Percentiles rank a stretch among this genome's conserved stretches.
Conservation (phyloP, 1,140 invertebrate genomes). For the Drosophila lacteicornis region DNA sequence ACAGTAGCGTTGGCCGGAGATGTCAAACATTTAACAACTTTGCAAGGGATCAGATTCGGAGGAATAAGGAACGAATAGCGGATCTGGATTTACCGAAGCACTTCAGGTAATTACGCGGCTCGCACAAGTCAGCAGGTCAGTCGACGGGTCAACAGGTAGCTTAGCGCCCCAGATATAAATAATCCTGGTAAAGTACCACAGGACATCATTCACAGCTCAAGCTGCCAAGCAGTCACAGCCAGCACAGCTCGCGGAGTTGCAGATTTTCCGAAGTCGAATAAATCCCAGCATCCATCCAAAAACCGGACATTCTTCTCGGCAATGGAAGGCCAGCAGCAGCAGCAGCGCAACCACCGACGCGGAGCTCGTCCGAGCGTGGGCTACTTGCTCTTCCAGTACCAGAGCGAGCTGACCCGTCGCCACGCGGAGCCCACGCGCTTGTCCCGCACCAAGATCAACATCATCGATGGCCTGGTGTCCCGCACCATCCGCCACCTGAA, state of each 20-base stretch:
- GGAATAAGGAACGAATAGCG: not conserved
- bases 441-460: conserved; percentile 75
- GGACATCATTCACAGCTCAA: conserved; percentile 76
- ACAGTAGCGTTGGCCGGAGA: conserved; percentile 2
- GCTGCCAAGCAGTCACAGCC: conserved; percentile 63
- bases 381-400: conserved; percentile 72
- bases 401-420: conserved; percentile 66
- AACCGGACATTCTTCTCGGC: conserved; percentile 1
- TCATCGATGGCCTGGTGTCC: conserved; percentile 70
- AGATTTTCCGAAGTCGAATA: conserved; percentile 12
- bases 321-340: conserved; percentile 60
- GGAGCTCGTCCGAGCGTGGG: conserved; percentile 65
- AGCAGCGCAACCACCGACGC: conserved; percentile 48
- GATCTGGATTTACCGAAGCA: conserved; percentile 40
- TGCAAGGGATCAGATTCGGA: conserved; percentile 34
- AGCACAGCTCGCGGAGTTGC: conserved; percentile 33
- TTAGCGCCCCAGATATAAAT: conserved; percentile 71
- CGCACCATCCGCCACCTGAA: conserved; percentile 67
- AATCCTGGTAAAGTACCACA: conserved; percentile 63
- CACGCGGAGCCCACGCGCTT: conserved; percentile 69
- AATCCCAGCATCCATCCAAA: conserved; percentile 1
- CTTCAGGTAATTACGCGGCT: conserved; percentile 68
- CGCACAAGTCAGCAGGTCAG: conserved; percentile 60
- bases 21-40: conserved; percentile 51
- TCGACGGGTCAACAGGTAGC: conserved; percentile 27